phyloP scores from a whole-genome alignment of 2,113 vertebrate genomes.

The Rhea pennata region DNA sequence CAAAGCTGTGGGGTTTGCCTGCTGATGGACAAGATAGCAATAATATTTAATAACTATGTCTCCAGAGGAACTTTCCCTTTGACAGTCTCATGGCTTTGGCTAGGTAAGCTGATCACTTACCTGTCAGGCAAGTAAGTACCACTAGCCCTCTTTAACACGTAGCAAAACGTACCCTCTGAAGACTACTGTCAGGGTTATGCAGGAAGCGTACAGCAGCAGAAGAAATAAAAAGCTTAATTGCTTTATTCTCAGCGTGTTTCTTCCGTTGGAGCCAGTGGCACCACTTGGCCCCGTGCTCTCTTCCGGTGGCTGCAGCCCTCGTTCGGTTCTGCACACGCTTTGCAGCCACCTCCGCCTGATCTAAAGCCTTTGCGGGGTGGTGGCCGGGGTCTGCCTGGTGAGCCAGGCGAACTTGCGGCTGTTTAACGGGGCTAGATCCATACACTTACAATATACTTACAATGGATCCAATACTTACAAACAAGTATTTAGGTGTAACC shows the following conservation, averaged over 20 bases:
- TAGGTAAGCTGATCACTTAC: slow-evolving; percentile 37
- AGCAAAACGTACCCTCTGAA: background rate
- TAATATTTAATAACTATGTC: slow-evolving; percentile 33
- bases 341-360: background rate
- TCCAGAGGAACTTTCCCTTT: background rate
- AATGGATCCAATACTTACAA: too few species aligned
- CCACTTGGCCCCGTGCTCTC: background rate
- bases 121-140: slow-evolving; percentile 32
- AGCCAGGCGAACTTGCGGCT: background rate
- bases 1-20: slow-evolving; percentile 3
- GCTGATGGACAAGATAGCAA: background rate
- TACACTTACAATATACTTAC: background rate
- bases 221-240: slow-evolving; percentile 14
- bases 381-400: background rate
- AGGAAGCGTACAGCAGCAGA: slow-evolving; percentile 22
- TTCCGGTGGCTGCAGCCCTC: background rate
- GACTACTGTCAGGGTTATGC: slow-evolving; percentile 21
- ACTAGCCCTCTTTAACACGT: slow-evolving; percentile 26
- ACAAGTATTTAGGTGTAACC: background rate
- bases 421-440: background rate
- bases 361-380: background rate
- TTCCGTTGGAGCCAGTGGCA: background rate
- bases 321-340: background rate
- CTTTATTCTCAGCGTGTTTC: background rate
- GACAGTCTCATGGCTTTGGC: slow-evolving; percentile 27